Base-by-base conservation (phyloP, 2,888 invertebrate species). In the Rhorus exstirpatorius region DNA sequence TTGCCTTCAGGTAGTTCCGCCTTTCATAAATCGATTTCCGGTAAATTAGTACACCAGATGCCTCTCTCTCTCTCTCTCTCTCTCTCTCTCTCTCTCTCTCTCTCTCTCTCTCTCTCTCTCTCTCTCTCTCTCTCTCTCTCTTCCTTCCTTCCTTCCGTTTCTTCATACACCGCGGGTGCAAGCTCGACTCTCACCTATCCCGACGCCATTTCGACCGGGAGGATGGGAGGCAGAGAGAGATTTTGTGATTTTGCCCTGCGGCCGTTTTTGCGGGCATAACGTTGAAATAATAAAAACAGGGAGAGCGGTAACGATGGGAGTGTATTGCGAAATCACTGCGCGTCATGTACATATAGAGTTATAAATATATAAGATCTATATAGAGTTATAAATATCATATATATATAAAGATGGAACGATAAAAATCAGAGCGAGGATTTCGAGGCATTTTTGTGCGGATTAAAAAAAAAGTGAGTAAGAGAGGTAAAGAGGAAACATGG, bases 21-120 rank as follows among this genome's bases (percentile, higher is more conserved):
- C 70, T 79, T 82, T 70, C 78, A 71, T 75, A 82, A 82, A 82
- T 82, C 82, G 82, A 82, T 82, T 82, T 82, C 82, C 82, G 82
- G 70, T 75, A 79, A 82, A 75, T 82, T 82, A 82, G 74, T 75
- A 26, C 67, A 58, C 67, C 60, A 4, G 0, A 26, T 35, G 58
- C 21, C 21, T 65, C 41, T 75, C 26, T 55, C 65, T 24, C 41
- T 10, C 44, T n/a, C 67, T 10, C 46, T 12, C 17, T 17, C 26
- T 17, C 41, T 24, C 26, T 10, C 24, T n/a, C 19, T 19, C 46
- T 26, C 44, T 63, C 14, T n/a, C 14, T 24, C 31, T 31, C 31
- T 31, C 31, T 6, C 1, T 24, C n/a, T n/a, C 21, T 65, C 41
- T 75, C 26, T 55, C 65, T 24, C 41, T 10, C 44, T n/a, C 67